A percentile compares a stretch with the other conserved stretches of the same genome.
phyloP scores from a whole-genome alignment of 2,113 vertebrate genomes.

The Myiozetetes cayanensis region DNA sequence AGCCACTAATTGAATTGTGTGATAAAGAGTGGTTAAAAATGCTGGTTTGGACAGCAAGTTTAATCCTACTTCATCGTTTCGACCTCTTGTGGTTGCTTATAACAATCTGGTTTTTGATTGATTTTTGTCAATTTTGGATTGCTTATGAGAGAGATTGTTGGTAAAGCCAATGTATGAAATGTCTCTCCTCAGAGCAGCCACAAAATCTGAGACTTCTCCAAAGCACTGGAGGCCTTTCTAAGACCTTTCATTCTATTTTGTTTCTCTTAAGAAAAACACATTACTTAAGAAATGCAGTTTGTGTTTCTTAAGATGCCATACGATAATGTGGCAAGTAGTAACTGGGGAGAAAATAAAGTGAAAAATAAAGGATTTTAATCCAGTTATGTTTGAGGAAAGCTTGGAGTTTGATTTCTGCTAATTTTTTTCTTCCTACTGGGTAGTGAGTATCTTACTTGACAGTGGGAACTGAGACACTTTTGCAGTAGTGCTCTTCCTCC shows the following conservation, averaged over 20 bases:
- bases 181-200: background rate
- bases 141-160: background rate
- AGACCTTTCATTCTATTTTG: background rate
- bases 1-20: background rate
- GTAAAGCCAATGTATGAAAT: background rate
- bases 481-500: background rate
- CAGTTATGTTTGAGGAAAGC: background rate
- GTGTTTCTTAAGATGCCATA: background rate
- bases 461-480: background rate
- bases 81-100: slow-evolving; percentile 20
- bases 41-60: background rate
- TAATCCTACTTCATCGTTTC: background rate
- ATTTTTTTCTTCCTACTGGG: background rate
- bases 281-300: background rate
- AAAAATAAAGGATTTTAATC: background rate
- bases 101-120: background rate
- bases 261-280: background rate
- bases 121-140: background rate
- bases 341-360: background rate
- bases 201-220: background rate
- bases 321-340: background rate
- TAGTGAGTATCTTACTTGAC: background rate
- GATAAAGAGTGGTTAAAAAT: background rate
- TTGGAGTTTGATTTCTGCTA: background rate
- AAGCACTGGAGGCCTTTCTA: background rate